Conservation (phyloP, 53 echinoderm and acorn worm genomes). For the Henricia sp. region DNA sequence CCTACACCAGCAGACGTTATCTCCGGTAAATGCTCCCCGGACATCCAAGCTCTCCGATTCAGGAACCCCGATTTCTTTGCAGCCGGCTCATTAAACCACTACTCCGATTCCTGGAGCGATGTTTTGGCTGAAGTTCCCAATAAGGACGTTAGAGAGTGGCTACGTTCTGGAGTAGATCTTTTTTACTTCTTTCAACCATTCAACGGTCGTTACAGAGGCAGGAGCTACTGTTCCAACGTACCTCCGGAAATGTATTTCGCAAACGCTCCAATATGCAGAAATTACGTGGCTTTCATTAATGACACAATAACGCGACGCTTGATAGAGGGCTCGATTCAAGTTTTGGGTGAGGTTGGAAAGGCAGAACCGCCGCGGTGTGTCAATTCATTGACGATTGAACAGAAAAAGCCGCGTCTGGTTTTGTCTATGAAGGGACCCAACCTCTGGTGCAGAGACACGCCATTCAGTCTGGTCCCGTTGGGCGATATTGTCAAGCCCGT, state of each 20-base stretch:
- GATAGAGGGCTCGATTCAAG: neutral
- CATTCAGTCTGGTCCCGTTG: neutral
- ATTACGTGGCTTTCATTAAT: no score
- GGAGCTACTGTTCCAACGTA: neutral
- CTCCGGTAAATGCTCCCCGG: no score
- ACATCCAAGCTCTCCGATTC: no score
- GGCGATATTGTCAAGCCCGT: neutral
- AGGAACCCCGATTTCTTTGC: no score
- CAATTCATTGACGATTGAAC: neutral
- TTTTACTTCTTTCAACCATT: neutral
- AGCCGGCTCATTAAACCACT: no score
- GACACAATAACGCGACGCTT: neutral
- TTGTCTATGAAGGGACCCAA: constrained; percentile 2
- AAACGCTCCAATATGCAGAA: no score
- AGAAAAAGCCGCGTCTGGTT: neutral
- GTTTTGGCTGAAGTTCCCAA: no score
- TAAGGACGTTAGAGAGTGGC: no score
- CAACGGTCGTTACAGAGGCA: neutral
- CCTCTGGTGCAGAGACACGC: neutral
- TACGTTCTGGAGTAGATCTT: neutral
- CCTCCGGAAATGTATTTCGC: neutral
- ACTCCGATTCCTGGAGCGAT: no score
- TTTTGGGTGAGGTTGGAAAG: neutral
- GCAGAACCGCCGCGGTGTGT: neutral
- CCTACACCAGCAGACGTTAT: no score